These are phyloP conservation scores for Meiosimyza decipiens DNA, from an alignment of 2,888 invertebrate species.

Conservation along the genomic window DNA sequence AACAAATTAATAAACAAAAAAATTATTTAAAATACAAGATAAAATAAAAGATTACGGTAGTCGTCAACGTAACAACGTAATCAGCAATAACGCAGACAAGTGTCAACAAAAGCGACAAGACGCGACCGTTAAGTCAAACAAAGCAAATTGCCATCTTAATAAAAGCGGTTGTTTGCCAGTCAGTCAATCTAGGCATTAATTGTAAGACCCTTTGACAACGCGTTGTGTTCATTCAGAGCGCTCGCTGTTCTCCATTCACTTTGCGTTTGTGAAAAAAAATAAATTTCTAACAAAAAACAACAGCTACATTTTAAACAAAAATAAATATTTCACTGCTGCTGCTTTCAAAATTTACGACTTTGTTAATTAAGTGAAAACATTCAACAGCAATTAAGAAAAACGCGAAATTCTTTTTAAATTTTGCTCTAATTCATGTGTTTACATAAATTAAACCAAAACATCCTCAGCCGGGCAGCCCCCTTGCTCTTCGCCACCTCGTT, in stretches of 20 bases:
- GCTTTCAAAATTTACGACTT: slow-evolving; percentile 24
- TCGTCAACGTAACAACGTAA: slow-evolving; percentile 23
- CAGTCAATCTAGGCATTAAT: too few relatives aligned
- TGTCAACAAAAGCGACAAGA: slow-evolving; percentile 2
- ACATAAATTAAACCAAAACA: slow-evolving; percentile 27
- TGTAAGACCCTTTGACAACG: too few relatives aligned
- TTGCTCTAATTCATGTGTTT: slow-evolving; percentile 32
- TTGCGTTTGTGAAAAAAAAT: too few relatives aligned
- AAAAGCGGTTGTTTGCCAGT: too few relatives aligned
- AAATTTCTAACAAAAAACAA: too few relatives aligned
- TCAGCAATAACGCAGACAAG: slow-evolving; percentile 21
- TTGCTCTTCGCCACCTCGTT: background rate
- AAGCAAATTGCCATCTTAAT: too few relatives aligned
- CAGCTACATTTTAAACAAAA: background rate
- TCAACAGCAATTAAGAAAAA: slow-evolving; percentile 26
- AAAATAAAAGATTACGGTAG: slow-evolving; percentile 22
- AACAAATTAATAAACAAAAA: slow-evolving; percentile 13
- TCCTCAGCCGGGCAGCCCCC: background rate
- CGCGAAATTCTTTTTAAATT: slow-evolving; percentile 24
- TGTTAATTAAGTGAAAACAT: slow-evolving; percentile 35
- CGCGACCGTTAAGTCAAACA: too few relatives aligned
- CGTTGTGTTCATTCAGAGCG: too few relatives aligned
- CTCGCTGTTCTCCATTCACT: too few relatives aligned
- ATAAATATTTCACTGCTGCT: background rate
- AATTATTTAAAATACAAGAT: background rate